Percentiles rank a stretch among this genome's conserved stretches.
phyloP scores from a whole-genome alignment of 2,797 vertebrate genomes.

The Sparus aurata region DNA sequence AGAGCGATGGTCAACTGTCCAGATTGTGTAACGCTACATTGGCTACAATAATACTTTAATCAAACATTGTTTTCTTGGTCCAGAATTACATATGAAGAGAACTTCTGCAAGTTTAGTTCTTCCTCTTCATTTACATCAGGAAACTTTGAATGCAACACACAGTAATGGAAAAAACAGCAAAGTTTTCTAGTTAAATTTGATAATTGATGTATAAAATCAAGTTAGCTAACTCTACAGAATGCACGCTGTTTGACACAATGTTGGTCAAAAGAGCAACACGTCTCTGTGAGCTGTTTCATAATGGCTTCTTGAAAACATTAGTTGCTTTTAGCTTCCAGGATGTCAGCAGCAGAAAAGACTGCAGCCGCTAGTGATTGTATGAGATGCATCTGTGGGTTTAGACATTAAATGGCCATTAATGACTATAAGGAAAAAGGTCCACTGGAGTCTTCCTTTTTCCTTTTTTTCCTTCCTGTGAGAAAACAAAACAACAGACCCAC shows the following conservation, averaged over 20 bases:
- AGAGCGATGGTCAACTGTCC: not conserved
- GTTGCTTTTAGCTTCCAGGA: not conserved
- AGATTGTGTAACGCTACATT: not conserved
- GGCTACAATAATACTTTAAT: not conserved
- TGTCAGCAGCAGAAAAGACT: not conserved
- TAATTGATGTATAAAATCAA: slow-evolving; percentile 27
- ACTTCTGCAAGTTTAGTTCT: not conserved
- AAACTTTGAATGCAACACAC: not conserved
- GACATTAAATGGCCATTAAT: slow-evolving; percentile 4
- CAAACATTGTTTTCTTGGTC: slow-evolving; percentile 2
- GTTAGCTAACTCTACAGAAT: slow-evolving; percentile 8
- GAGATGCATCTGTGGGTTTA: slow-evolving; percentile 1
- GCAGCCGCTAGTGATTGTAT: not conserved
- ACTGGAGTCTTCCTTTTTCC: slow-evolving; percentile 1
- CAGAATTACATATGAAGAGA: not conserved
- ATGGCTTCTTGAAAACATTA: slow-evolving; percentile 8
- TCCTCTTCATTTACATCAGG: slow-evolving; percentile 18
- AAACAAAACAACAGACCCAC: slow-evolving; percentile 50
- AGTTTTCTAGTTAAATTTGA: slow-evolving; percentile 12
- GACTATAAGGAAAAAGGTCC: not conserved
- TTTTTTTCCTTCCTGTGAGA: slow-evolving; percentile 27
- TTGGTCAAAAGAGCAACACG: slow-evolving; percentile 2
- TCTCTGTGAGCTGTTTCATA: not conserved
- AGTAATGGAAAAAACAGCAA: slow-evolving; percentile 10
- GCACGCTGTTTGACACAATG: slow-evolving; percentile 13